Conservation (phyloP, 2,888 invertebrate species). For the Orchesella flavescens region DNA sequence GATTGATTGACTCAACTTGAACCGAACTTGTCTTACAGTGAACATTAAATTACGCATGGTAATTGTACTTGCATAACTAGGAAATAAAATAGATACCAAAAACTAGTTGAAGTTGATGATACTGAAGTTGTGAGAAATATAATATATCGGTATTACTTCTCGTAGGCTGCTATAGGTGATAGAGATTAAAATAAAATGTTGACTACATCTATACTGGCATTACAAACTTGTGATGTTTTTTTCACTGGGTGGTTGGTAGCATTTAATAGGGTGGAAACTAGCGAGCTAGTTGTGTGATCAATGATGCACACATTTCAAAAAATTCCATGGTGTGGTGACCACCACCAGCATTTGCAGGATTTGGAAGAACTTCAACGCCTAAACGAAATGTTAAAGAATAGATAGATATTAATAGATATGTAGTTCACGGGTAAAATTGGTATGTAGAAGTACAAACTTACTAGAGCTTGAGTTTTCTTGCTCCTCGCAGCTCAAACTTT, state of each 20-base stretch:
- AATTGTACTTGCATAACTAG: too few relatives aligned
- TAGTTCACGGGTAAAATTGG: neutral
- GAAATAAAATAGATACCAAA: too few relatives aligned
- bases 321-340: conserved; percentile 99
- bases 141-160: neutral
- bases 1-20: too few relatives aligned
- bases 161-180: neutral
- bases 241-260: conserved; percentile 4
- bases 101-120: too few relatives aligned
- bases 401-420: neutral
- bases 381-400: conserved; percentile 13
- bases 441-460: conserved; percentile 49
- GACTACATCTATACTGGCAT: conserved; percentile 17
- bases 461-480: conserved; percentile 72
- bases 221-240: neutral
- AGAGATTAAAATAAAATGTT: neutral
- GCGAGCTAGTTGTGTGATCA: conserved; percentile 97
- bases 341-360: conserved; percentile 74
- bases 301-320: conserved; percentile 99
- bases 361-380: conserved; percentile 70
- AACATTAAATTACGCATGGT: too few relatives aligned
- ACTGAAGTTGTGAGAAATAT: neutral
- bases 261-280: conserved; percentile 73
- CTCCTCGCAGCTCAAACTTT: conserved; percentile 81
- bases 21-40: too few relatives aligned